These are phyloP conservation scores for Catharus ustulatus DNA, from an alignment of 2,797 vertebrate genomes.

Conservation along the genomic window DNA sequence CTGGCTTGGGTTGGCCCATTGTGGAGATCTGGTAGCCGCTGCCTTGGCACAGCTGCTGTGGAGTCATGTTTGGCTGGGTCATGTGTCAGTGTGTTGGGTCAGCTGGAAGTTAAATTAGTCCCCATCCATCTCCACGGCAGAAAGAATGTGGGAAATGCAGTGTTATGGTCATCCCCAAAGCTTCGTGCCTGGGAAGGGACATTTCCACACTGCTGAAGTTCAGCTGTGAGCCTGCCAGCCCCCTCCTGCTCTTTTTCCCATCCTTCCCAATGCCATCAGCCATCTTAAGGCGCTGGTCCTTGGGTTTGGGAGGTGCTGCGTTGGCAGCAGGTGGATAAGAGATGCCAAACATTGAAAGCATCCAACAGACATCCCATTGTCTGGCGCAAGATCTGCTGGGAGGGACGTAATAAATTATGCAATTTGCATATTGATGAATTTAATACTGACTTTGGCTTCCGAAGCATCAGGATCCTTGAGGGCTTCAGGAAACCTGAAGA, in stretches of 20 bases:
- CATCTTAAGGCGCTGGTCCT: too few species aligned
- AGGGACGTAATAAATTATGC: neutral
- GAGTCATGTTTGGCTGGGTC: neutral
- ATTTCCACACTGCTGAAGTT: fast-evolving
- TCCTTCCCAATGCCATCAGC: neutral
- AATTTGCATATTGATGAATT: neutral
- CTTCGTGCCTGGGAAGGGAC: fast-evolving
- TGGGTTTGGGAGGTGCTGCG: neutral
- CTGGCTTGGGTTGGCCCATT: fast-evolving
- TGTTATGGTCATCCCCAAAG: neutral
- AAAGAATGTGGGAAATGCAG: fast-evolving
- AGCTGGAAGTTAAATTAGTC: neutral
- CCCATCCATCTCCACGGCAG: fast-evolving
- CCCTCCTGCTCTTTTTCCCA: neutral
- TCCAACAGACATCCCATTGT: neutral
- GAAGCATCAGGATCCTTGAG: neutral
- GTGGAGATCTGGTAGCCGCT: neutral
- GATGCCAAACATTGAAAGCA: neutral
- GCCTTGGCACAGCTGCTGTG: neutral
- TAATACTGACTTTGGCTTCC: neutral
- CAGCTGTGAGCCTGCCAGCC: fast-evolving
- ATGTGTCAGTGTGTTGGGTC: neutral
- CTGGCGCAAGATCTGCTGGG: neutral
- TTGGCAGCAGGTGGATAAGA: neutral
- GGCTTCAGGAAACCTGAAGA: slow-evolving; percentile 6